Conservation (phyloP, 2,113 vertebrate species). For the Tylochromis polylepis region DNA sequence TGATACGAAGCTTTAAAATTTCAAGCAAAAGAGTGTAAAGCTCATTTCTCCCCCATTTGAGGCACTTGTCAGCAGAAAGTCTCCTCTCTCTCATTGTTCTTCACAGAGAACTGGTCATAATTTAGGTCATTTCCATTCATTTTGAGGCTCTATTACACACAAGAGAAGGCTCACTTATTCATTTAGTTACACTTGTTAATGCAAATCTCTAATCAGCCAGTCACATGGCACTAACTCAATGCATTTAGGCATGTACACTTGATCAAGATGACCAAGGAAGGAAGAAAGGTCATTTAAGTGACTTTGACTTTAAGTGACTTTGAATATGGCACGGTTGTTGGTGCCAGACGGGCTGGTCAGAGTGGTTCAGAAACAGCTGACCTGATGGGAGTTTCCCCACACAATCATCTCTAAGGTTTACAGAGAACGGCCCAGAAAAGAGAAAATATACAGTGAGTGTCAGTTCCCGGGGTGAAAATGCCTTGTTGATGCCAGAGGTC, state of each 20-base stretch:
- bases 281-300: background rate
- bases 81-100: constrained; percentile 9
- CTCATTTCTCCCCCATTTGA: background rate
- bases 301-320: background rate
- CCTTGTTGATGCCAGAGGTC: background rate
- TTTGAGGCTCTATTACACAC: background rate
- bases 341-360: background rate
- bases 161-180: background rate
- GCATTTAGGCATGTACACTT: background rate
- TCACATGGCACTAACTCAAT: background rate
- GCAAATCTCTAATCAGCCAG: background rate
- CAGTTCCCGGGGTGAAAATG: background rate
- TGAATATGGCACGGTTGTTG: background rate
- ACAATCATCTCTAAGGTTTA: background rate
- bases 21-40: background rate
- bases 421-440: background rate
- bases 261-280: background rate
- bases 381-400: background rate
- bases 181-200: background rate
- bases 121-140: constrained; percentile 49
- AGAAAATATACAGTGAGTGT: background rate
- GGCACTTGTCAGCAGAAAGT: constrained; percentile 1
- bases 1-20: background rate
- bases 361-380: background rate
- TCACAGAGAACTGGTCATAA: background rate